Evolutionary conservation across 2,113 vertebrate genomes (phyloP).

Genomic region (Elgaria multicarinata): DNA sequence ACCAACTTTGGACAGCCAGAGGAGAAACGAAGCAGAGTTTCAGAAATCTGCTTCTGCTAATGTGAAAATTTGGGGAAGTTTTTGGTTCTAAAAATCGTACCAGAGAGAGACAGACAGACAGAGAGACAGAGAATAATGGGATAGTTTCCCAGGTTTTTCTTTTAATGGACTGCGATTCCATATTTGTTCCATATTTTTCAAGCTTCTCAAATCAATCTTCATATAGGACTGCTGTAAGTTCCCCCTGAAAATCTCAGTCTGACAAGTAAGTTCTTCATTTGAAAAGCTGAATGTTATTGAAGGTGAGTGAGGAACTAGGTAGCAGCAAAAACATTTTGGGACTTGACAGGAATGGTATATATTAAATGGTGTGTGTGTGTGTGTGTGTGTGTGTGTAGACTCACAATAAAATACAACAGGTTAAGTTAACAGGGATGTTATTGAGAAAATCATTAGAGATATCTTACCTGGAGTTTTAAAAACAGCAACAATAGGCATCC

Average conservation of each 20-base stretch:
- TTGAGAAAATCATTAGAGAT: slow-evolving; percentile 17
- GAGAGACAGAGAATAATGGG: fast-evolving
- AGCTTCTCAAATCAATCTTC: not conserved
- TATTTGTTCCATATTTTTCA: not conserved
- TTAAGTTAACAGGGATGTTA: not conserved
- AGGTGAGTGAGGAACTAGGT: too few relatives aligned
- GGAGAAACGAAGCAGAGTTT: not conserved
- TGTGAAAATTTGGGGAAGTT: not conserved
- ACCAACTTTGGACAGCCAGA: not conserved
- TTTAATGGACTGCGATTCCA: not conserved
- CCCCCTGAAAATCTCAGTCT: not conserved
- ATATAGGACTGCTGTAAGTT: not conserved
- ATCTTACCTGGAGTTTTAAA: slow-evolving; percentile 62
- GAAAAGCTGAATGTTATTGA: not conserved
- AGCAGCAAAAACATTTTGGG: not conserved
- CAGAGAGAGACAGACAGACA: not conserved
- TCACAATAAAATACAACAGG: not conserved
- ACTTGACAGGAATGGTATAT: not conserved
- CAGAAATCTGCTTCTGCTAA: not conserved
- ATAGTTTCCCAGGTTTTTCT: not conserved
- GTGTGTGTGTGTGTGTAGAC: too few relatives aligned
- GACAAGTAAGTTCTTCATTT: not conserved
- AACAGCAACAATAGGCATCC: not conserved
- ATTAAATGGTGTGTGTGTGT: too few relatives aligned
- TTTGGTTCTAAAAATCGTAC: not conserved